Base-by-base conservation (phyloP, 2,113 vertebrate species). In the Empidonax alnorum region DNA sequence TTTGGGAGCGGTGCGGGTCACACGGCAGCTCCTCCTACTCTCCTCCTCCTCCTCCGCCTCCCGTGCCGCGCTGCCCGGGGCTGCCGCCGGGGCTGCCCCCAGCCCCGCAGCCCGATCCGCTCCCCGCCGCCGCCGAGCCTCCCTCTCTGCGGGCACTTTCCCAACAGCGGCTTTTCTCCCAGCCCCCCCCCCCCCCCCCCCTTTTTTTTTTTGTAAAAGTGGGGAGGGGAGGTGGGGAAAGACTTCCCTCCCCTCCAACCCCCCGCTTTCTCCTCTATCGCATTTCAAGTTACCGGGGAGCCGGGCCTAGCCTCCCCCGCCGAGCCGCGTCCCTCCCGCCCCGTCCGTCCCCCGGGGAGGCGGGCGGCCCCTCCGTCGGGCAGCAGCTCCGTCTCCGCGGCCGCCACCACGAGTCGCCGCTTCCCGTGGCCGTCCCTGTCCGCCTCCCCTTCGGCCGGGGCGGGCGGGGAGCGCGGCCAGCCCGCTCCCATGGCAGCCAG, bases 1-100 rank as follows among this genome's bases (percentile, higher is more conserved):
- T 98, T 98, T 96, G 97, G 96, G 96, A 97, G 96, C 97, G 61
- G 97, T 93, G 97, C 87, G 96, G 97, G 94, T 96, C 97, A 78
- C 89, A 78, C 94, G 97, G 96, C 97, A 14, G 97, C 92, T 97
- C 90, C 95, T 93, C 67, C 95, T 78, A 62, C 90, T 91, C 76
- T 96, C 93, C 93, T 95, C 97, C 97, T 94, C 96, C 92, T 94
- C 92, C 95, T 76, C 80, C 96, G 78, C 72, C 87, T 92, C 95
- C 84, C 49, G 82, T 42, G 80, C 87, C 10, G 83, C 55, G 68
- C 89, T 68, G 92, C 82, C 52, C 52, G 74, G 90, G 78, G 84
- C 87, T 85, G 90, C 95, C 28, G 69, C 89, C 89, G 85, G 89
- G 94, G 89, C 86, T 94, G 82, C 41, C 80, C 65, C 61, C 71